Evolutionary conservation across 2,888 invertebrate species (phyloP), one percentile per base, ranked within the genome.

Genomic region (Thymelicus sylvestris): DNA sequence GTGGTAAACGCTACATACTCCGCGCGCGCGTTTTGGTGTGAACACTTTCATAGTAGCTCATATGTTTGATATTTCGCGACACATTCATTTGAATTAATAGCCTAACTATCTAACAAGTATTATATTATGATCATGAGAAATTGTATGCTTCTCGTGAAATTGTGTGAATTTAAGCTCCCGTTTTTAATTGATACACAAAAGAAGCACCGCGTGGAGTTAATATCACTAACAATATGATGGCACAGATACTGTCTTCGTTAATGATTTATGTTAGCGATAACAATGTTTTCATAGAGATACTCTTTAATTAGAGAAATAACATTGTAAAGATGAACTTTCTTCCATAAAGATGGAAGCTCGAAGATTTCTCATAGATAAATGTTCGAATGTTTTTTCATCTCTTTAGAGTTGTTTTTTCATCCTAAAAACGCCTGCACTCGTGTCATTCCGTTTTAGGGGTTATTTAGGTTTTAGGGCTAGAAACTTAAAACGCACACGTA

Each of bases 311-410:
- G 24, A 52, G 3, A 5, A 24, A 52, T 7, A 7, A 52, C 8
- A 24, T 6, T 50, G 15, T 50, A 8, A 52, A 41, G 4, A 24
- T 1, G 52, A 39, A 63, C 50, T 50, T 52, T 59, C 66, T 47
- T 44, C 41, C 44, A 4, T 41, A 47, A 19, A 57, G 31, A 31
- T n/a, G 38, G 31, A 59, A 66, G n/a, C 41, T 52, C 38, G 39
- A 52, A 63, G 24, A 64, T 52, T 64, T 64, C 64, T 52, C 65
- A 55, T 19, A 62, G 47, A 39, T 62, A 50, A 15, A 3, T 15
- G 15, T 50, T n/a, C 15, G n/a, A 50, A 47, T 2, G n/a, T 4
- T 44, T 44, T 44, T 10, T 41, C 2, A 44, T 4, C 44, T 31
- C 19, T 19, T 19, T 19, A 2, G 19, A 19, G n/a, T n/a, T n/a